Percentiles rank a stretch among this genome's conserved stretches.
Evolutionary conservation across 2,113 vertebrate species (phyloP).

Genomic region (Diphyllodes magnificus): DNA sequence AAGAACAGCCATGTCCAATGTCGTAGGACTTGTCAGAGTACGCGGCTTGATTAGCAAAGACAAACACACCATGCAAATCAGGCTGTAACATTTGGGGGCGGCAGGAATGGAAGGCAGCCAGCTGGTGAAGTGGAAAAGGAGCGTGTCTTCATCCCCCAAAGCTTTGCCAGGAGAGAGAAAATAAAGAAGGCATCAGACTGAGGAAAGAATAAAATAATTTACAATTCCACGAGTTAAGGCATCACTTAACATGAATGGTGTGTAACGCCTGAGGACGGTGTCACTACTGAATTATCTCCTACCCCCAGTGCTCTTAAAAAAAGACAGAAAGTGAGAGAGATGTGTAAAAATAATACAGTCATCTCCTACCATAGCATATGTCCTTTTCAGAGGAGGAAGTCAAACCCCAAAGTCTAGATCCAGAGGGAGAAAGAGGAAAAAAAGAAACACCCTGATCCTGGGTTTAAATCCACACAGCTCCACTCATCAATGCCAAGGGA

Average conservation of each 20-base stretch:
- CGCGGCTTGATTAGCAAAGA: conserved; percentile 88
- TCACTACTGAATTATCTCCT: conserved; percentile 43
- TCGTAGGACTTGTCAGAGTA: conserved; percentile 85
- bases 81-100: conserved; percentile 73
- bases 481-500: neutral
- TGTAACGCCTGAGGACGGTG: conserved; percentile 18
- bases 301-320: neutral
- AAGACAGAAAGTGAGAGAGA: neutral
- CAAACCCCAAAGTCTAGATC: neutral
- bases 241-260: conserved; percentile 57
- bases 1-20: conserved; percentile 87
- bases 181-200: conserved; percentile 67
- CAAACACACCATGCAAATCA: conserved; percentile 87
- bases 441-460: neutral
- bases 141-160: conserved; percentile 68
- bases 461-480: neutral
- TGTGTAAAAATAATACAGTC: neutral
- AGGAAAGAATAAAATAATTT: conserved; percentile 58
- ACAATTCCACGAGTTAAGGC: conserved; percentile 57
- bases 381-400: neutral
- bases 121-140: conserved; percentile 68
- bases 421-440: neutral
- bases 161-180: conserved; percentile 46
- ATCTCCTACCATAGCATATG: neutral
- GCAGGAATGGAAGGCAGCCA: conserved; percentile 74